Percentiles rank a stretch among this genome's conserved stretches.
These are phyloP conservation scores for Amiota mariae DNA, from an alignment of 2,888 invertebrate genomes.

Conservation along the genomic window DNA sequence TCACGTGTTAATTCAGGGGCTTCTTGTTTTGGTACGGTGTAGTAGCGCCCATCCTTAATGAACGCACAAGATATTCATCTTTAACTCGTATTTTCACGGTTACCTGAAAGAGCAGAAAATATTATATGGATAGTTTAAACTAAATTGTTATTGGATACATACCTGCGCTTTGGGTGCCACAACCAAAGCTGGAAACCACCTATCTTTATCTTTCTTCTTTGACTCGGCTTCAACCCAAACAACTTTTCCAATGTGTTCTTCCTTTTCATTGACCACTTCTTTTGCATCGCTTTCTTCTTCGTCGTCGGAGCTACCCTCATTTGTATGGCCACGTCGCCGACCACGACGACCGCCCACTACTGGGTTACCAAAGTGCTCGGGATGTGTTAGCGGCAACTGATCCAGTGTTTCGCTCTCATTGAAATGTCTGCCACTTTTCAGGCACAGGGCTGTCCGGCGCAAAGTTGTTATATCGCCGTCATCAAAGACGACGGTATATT, in stretches of 20 bases:
- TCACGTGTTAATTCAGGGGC: constrained; percentile 90
- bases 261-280: constrained; percentile 81
- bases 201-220: constrained; percentile 81
- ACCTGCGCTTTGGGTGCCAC: constrained; percentile 92
- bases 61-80: constrained; percentile 92
- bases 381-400: constrained; percentile 96
- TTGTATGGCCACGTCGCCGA: constrained; percentile 75
- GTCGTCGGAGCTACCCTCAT: constrained; percentile 75
- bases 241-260: constrained; percentile 76
- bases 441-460: constrained; percentile 91
- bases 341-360: constrained; percentile 90
- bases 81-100: constrained; percentile 87
- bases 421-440: constrained; percentile 97
- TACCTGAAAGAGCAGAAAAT: constrained; percentile 44
- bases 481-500: constrained; percentile 98
- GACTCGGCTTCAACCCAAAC: constrained; percentile 87
- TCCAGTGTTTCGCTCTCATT: constrained; percentile 97
- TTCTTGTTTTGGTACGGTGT: constrained; percentile 94
- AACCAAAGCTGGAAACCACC: constrained; percentile 95
- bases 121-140: not conserved
- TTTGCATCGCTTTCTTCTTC: constrained; percentile 78
- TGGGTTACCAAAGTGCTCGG: constrained; percentile 98
- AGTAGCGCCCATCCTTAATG: constrained; percentile 95
- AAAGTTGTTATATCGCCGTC: constrained; percentile 98
- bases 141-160: constrained; percentile 25